phyloP scores from a whole-genome alignment of 2,888 invertebrate genomes.

The Ennomos erosarius region DNA sequence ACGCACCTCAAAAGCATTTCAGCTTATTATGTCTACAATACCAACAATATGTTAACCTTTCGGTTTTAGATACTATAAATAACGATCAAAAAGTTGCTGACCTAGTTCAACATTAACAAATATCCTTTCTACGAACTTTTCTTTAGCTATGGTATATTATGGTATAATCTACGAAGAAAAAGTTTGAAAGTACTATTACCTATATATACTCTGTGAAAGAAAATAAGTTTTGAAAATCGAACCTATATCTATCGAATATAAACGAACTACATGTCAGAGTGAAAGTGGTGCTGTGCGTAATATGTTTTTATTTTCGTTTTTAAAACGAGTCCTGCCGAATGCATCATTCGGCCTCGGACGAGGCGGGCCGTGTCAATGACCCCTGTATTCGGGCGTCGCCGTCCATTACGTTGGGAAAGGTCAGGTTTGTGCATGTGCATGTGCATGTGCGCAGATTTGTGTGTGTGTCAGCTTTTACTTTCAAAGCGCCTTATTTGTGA shows the following conservation, averaged over 20 bases:
- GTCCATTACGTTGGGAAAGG: conserved; percentile 79
- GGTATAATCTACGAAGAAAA: too few species aligned
- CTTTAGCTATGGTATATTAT: too few species aligned
- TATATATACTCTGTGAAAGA: background rate
- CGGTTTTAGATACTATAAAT: too few species aligned
- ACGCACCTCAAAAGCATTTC: too few species aligned
- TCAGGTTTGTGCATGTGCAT: conserved; percentile 69
- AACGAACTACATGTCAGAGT: conserved; percentile 27
- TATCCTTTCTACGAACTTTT: too few species aligned
- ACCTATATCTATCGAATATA: conserved; percentile 20
- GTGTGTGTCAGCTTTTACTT: conserved; percentile 72
- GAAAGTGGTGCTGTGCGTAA: conserved; percentile 36
- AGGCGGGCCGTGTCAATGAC: conserved; percentile 66
- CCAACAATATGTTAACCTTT: too few species aligned
- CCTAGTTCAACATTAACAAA: too few species aligned
- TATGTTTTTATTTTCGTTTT: conserved; percentile 53
- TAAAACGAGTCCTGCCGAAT: conserved; percentile 70
- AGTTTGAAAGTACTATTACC: too few species aligned
- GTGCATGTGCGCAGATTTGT: conserved; percentile 51
- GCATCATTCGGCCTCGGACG: conserved; percentile 72
- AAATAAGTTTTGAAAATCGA: conserved; percentile 1
- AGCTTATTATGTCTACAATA: too few species aligned
- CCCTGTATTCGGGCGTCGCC: conserved; percentile 75
- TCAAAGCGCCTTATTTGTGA: conserved; percentile 53
- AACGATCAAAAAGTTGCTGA: too few species aligned